Evolutionary conservation across 2,797 vertebrate genomes (phyloP), one percentile per base, ranked within the genome.

Genomic region (Pterois miles): DNA sequence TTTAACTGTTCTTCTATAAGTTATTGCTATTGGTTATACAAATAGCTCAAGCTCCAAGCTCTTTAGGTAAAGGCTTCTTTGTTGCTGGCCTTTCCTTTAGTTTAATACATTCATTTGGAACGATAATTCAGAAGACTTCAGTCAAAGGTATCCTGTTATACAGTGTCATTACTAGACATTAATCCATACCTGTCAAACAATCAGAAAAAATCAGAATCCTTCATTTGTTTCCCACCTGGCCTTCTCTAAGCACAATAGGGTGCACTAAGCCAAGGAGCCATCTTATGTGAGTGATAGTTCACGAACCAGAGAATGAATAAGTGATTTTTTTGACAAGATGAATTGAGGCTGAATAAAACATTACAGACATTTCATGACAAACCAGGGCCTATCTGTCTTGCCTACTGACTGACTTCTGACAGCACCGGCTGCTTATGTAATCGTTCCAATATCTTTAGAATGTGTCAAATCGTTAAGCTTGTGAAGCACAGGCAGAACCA

Each of bases 291-390:
- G 60, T 16, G 31, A 71, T 63, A 36, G 63, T 67, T 46, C 53
- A 25, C 5, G 18, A 84, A 76, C 38, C 38, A 62, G 9, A 34
- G n/a, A 62, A 56, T 67, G 13, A 67, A 81, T 46, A 43, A 71
- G 29, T 60, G 48, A 74, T 73, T 43, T 10, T 8, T 60, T 48
- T 10, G 7, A 54, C 68, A 65, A 22, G 46, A 60, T 68, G 0
- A 64, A 59, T 38, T 69, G 25, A 65, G 53, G 23, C 36, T 48
- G 48, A 62, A 78, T 70, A 65, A 74, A 48, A 65, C 52, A 74
- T 62, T 70, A 10, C 20, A 67, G 46, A 75, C 43, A 46, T 20
- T 46, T 1, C 43, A 46, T 46, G 64, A 73, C 22, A 69, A 71
- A 38, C 27, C 40, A 7, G 1, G 33, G 18, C 50, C 38, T 50